Base-by-base conservation (phyloP, 2,113 vertebrate genomes). In the Callocephalon fimbriatum region DNA sequence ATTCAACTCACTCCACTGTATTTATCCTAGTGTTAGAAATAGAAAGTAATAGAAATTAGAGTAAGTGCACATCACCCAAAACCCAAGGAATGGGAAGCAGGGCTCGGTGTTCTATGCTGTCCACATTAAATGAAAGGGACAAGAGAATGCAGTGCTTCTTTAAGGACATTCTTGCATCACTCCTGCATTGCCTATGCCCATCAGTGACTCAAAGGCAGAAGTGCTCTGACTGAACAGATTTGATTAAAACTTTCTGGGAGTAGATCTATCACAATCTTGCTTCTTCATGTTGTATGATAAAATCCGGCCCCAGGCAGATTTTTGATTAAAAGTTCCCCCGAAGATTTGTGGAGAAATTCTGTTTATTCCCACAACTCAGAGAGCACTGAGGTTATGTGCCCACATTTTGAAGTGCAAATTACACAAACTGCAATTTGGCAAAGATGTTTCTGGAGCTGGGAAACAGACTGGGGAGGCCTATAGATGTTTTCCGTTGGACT, bases 341-440 rank as follows among this genome's bases (percentile, higher is more conserved):
- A 95, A 96, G 86, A 91, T 97, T 92, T 92, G 88, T 95, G 91
- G 88, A 96, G 92, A 97, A 97, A 96, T 97, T 87, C 88, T 97
- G 86, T 96, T 97, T 95, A 97, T 97, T 96, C 93, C 83, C 96
- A 96, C 91, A 93, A 93, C 79, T 97, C 91, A 67, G 56, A 92
- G 91, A 95, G 73, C 70, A 95, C 8, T 95, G 90, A 94, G 88
- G 76, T 92, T 95, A 80, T 56, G 65, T 84, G 92, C 94, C 83
- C 76, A 91, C 94, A 97, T 97, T 97, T 96, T 97, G 96, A 97
- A 97, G 96, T 97, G 95, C 92, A 97, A 97, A 97, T 97, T 95
- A 95, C 86, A 86, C 86, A 74, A 96, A 96, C 73, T 97, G 68
- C 65, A 74, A 67, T 74, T 94, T 97, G 92, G 94, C 94, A 97